Evolutionary conservation across 1,140 invertebrate species (phyloP).

Genomic region (Drosophila ananassae): DNA sequence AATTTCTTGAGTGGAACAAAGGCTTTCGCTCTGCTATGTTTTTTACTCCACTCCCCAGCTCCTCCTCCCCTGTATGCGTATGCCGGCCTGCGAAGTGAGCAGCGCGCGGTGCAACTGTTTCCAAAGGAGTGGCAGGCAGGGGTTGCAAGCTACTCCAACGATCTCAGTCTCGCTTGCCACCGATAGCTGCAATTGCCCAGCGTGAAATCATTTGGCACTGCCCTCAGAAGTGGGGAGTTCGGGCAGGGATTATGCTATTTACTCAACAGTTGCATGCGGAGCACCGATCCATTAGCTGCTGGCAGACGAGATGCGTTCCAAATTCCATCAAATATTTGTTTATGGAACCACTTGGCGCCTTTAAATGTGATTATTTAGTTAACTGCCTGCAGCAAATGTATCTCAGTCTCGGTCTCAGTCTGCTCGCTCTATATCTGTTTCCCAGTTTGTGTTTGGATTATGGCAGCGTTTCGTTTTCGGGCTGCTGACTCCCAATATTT

Average conservation of each 20-base stretch:
- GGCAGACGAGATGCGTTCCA: constrained; percentile 36
- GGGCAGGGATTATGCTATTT: constrained; percentile 41
- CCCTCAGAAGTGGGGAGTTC: constrained; percentile 33
- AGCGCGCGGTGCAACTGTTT: constrained; percentile 76
- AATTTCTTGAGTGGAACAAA: constrained; percentile 72
- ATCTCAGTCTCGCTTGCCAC: neutral
- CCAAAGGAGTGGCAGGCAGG: constrained; percentile 18
- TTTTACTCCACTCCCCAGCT: constrained; percentile 4
- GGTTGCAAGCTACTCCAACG: constrained; percentile 11
- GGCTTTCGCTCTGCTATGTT: constrained; percentile 35
- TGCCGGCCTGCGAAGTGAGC: constrained; percentile 62
- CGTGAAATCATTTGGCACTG: constrained; percentile 73
- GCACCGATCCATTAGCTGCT: constrained; percentile 28
- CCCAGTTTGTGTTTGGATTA: constrained; percentile 51
- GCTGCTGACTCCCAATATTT: constrained; percentile 71
- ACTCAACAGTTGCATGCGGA: constrained; percentile 51
- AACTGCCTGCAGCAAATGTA: constrained; percentile 38
- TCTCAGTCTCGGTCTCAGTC: neutral
- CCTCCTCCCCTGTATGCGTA: neutral
- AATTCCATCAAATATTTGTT: constrained; percentile 77
- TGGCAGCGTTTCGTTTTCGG: constrained; percentile 42
- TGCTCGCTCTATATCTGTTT: constrained; percentile 2
- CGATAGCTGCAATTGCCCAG: constrained; percentile 59
- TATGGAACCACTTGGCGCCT: constrained; percentile 83
- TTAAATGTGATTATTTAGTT: constrained; percentile 83